Base-by-base conservation (phyloP, 2,113 vertebrate genomes). In the Aptenodytes forsteri region DNA sequence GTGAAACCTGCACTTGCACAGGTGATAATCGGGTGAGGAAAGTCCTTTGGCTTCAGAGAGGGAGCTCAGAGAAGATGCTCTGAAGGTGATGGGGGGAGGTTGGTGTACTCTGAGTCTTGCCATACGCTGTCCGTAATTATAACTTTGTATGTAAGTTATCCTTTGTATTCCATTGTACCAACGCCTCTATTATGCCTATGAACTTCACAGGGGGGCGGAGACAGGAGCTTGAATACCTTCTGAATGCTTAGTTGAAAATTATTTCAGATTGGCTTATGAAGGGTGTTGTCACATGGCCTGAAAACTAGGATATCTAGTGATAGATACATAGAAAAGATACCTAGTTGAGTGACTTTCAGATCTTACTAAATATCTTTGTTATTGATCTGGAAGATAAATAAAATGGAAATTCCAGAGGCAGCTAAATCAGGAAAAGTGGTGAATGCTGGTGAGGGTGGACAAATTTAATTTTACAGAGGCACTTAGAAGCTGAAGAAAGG, bases 1-100 rank as follows among this genome's bases (percentile, higher is more conserved):
- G 9, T 13, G 81, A 50, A 69, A 73, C 22, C 6, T 0, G 0
- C 34, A 47, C 42, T 73, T 65, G 44, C 58, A 26, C 7, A 50
- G 49, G 38, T 64, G 76, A 54, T 16, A 83, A 46, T 7, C 1
- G 16, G 23, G 23, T 55, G 56, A 83, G 47, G 14, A 36, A 89
- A 42, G 11, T 67, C 47, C 47, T 91, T 75, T 54, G 38, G 15
- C 49, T 81, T 77, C 22, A 56, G 44, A 67, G 62, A 61, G 5
- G 21, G 16, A 71, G 29, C 17, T 64, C 50, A 30, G 58, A 77
- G n/a, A 27, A 50, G 27, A 10, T 64, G 27, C 34, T 78, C 32
- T 69, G 59, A 50, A 56, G 14, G 42, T 50, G 32, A 7, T 13
- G 15, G 20, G 5, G 7, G 17, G 11, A 50, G 13, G 3, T 1